These are phyloP conservation scores for Epistrophella euchroma DNA, from an alignment of 2,888 invertebrate genomes.

Conservation along the genomic window DNA sequence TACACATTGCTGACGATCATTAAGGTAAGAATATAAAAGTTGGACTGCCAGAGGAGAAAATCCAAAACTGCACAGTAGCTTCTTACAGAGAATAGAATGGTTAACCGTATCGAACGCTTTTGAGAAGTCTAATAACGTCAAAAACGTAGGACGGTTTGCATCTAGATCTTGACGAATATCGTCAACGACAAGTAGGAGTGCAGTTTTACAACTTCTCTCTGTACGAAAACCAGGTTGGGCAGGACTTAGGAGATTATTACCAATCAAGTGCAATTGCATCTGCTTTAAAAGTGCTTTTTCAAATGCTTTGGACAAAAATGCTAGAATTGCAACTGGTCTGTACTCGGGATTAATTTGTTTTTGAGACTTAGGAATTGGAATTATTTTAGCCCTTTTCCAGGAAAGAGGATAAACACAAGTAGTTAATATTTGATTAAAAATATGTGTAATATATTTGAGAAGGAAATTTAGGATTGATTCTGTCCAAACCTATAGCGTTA, in stretches of 20 bases:
- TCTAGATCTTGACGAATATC: neutral
- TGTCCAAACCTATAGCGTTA: neutral
- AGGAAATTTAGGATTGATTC: conserved; percentile 15
- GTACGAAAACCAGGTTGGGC: neutral
- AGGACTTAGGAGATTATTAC: neutral
- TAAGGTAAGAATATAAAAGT: neutral
- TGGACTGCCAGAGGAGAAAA: neutral
- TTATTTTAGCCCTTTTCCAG: conserved; percentile 22
- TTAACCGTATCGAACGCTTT: conserved; percentile 13
- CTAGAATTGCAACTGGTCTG: neutral
- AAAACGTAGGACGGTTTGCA: neutral
- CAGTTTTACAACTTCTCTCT: neutral
- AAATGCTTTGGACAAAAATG: conserved; percentile 6
- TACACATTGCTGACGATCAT: conserved; percentile 2
- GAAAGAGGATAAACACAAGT: neutral
- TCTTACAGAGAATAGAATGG: neutral
- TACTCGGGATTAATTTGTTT: neutral
- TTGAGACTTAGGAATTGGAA: conserved; percentile 4
- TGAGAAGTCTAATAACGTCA: conserved; percentile 2
- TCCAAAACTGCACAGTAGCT: neutral
- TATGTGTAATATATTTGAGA: neutral
- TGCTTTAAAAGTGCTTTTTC: neutral
- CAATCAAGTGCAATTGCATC: neutral
- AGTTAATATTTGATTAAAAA: neutral
- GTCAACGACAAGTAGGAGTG: neutral